Evolutionary conservation across 2,888 invertebrate genomes (phyloP).

Genomic region (Drosophila siamana): DNA sequence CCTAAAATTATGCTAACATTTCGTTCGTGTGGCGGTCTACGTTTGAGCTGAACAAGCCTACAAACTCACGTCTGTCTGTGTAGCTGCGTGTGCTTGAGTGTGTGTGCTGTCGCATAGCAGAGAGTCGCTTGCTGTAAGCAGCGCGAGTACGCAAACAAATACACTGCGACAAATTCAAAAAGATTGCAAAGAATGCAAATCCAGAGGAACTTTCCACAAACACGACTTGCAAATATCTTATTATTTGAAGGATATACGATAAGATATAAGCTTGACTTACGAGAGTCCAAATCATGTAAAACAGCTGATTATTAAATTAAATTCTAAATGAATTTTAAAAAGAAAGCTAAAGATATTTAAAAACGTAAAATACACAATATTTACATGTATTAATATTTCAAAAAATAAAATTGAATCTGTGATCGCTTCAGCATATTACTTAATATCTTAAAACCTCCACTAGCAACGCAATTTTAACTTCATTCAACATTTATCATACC

Average conservation of each 20-base stretch:
- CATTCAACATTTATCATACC: neutral
- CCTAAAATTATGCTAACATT: constrained; percentile 79
- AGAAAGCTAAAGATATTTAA: too few species aligned
- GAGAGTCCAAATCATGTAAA: too few species aligned
- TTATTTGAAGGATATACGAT: too few species aligned
- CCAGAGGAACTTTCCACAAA: neutral
- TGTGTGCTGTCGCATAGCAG: constrained; percentile 53
- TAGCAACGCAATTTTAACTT: too few species aligned
- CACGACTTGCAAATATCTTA: neutral
- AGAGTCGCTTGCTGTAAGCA: constrained; percentile 52
- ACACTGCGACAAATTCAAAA: constrained; percentile 46
- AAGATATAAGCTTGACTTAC: too few species aligned
- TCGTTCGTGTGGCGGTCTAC: constrained; percentile 63
- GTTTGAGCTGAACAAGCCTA: constrained; percentile 41
- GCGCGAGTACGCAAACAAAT: constrained; percentile 32
- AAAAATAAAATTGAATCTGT: too few species aligned
- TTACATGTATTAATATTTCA: too few species aligned
- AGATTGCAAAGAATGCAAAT: constrained; percentile 7
- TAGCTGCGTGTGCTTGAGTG: constrained; percentile 10
- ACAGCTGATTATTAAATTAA: too few species aligned
- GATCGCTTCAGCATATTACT: too few species aligned
- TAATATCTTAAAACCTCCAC: too few species aligned
- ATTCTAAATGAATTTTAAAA: too few species aligned
- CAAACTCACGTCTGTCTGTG: constrained; percentile 28
- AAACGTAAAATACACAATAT: too few species aligned